Evolutionary conservation across 2,888 invertebrate genomes (phyloP).

Genomic region (Agriotes lineatus): DNA sequence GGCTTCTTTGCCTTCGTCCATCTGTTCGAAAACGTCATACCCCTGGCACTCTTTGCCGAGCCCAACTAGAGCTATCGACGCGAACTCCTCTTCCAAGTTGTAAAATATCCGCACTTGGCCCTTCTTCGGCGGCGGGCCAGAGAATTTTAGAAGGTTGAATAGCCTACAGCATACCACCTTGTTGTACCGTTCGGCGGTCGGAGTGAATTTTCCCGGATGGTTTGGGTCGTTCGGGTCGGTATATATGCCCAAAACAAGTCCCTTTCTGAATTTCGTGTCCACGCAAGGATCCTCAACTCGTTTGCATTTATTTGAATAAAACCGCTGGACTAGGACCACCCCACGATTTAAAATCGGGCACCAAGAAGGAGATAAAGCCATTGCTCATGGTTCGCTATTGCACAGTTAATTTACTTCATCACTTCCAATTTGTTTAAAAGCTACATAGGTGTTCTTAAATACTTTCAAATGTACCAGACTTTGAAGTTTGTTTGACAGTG

Average conservation of each 20-base stretch:
- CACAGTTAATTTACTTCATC: constrained; percentile 20
- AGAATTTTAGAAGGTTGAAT: constrained; percentile 65
- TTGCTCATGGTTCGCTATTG: neutral
- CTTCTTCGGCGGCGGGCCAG: constrained; percentile 68
- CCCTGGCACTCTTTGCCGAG: constrained; percentile 78
- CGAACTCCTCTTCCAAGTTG: constrained; percentile 74
- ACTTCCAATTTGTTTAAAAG: constrained; percentile 15
- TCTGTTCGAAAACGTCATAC: constrained; percentile 76
- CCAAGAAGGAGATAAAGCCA: neutral
- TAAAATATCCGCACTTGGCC: constrained; percentile 74
- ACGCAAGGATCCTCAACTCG: constrained; percentile 54
- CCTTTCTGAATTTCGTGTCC: constrained; percentile 59
- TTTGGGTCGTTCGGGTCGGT: constrained; percentile 70
- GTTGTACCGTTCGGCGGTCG: constrained; percentile 73
- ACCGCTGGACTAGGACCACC: neutral
- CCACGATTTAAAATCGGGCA: neutral
- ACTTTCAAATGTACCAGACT: constrained; percentile 1
- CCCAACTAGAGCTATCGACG: constrained; percentile 80
- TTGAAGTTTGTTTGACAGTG: constrained; percentile 7
- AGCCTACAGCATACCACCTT: constrained; percentile 69
- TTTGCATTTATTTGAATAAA: constrained; percentile 5
- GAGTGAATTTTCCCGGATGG: constrained; percentile 72
- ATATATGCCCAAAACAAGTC: constrained; percentile 75
- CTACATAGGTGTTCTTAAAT: no score
- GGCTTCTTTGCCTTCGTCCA: constrained; percentile 82